Evolutionary conservation across 2,113 vertebrate species (phyloP).

Genomic region (Peromyscus leucopus): DNA sequence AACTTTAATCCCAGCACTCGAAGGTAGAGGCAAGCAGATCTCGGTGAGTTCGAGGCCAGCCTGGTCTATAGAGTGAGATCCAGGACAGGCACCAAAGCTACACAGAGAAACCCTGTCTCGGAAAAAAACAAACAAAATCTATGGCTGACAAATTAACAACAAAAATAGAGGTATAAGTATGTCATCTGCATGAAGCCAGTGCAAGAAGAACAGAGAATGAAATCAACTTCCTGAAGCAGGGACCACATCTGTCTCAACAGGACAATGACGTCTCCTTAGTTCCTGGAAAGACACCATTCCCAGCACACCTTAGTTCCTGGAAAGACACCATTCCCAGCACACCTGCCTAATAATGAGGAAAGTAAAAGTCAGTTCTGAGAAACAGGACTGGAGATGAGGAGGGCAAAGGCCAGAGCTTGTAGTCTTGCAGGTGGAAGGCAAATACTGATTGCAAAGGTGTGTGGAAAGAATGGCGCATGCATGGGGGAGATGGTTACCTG

Average conservation of each 20-base stretch:
- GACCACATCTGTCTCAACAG: neutral
- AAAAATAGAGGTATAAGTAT: neutral
- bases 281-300: neutral
- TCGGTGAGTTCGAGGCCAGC: too few species aligned
- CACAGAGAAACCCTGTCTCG: too few species aligned
- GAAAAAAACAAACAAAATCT: too few species aligned
- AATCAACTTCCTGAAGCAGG: neutral
- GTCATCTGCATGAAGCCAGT: neutral
- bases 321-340: neutral
- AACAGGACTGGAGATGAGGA: neutral
- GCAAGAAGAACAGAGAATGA: neutral
- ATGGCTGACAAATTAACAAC: neutral
- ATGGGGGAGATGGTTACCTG: neutral
- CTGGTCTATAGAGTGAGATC: too few species aligned
- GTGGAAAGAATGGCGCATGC: neutral
- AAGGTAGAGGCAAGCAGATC: too few species aligned
- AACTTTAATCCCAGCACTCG: too few species aligned
- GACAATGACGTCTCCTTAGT: neutral
- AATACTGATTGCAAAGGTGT: too few species aligned
- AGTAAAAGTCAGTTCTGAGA: neutral
- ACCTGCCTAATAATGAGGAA: neutral
- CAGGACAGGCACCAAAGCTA: too few species aligned
- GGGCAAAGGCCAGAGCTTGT: neutral
- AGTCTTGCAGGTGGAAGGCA: neutral
- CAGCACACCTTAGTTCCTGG: neutral